These are phyloP conservation scores for Otus sunia DNA, from an alignment of 2,113 vertebrate genomes.

Conservation along the genomic window DNA sequence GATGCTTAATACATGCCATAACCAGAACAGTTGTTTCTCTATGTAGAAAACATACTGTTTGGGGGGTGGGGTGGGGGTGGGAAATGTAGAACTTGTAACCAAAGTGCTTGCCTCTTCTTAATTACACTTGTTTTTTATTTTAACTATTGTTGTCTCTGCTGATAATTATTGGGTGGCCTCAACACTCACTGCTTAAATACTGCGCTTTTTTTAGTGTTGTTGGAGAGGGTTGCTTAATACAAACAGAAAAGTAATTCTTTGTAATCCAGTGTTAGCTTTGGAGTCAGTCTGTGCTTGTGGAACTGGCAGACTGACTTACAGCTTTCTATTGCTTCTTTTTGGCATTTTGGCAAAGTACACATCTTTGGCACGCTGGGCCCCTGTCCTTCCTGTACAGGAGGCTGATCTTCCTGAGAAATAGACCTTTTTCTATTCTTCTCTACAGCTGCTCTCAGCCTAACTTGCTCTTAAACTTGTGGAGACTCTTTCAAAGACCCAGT, in stretches of 20 bases:
- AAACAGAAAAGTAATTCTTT: constrained; percentile 20
- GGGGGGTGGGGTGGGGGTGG: too few relatives aligned
- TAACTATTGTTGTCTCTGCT: not conserved
- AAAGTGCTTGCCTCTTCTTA: not conserved
- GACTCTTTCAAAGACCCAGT: not conserved
- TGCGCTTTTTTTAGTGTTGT: not conserved
- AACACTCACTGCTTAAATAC: not conserved
- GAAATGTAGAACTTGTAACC: not conserved
- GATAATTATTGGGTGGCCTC: not conserved
- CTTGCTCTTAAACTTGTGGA: not conserved
- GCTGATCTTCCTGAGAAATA: constrained; percentile 45
- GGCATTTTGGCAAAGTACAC: not conserved
- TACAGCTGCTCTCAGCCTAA: not conserved
- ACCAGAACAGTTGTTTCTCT: not conserved
- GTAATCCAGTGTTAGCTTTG: not conserved
- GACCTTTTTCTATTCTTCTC: not conserved
- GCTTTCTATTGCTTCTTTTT: constrained; percentile 32
- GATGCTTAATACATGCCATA: not conserved
- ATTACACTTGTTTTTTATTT: not conserved
- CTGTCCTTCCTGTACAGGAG: constrained; percentile 45
- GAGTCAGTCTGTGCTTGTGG: not conserved
- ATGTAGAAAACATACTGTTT: not conserved
- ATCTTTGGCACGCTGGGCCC: not conserved
- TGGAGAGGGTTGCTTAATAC: not conserved
- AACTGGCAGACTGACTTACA: constrained; percentile 14